Percentiles rank a stretch among this genome's conserved stretches.
phyloP scores from a whole-genome alignment of 2,888 invertebrate genomes.

The Clanis bilineata region DNA sequence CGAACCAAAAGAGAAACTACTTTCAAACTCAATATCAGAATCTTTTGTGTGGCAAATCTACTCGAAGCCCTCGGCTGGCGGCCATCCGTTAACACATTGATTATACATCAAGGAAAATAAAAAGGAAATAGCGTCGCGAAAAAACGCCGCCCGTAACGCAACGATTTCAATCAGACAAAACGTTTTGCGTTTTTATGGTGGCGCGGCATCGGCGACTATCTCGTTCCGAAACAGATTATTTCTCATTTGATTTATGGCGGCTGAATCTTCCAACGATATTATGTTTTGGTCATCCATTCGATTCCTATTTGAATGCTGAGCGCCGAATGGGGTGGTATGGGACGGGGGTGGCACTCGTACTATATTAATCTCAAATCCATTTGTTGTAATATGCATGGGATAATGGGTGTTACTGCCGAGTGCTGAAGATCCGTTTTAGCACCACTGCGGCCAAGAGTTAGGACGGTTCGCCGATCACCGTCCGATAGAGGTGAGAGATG shows the following conservation, averaged over 20 bases:
- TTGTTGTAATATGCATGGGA: conserved; percentile 77
- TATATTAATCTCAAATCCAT: conserved; percentile 83
- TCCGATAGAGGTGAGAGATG: conserved; percentile 82
- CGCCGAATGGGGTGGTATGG: conserved; percentile 78
- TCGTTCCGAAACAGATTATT: conserved; percentile 83
- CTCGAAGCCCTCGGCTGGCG: conserved; percentile 66
- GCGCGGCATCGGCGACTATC: conserved; percentile 76
- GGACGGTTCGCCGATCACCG: conserved; percentile 77
- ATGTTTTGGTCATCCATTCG: conserved; percentile 83
- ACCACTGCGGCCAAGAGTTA: conserved; percentile 66
- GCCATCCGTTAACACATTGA: conserved; percentile 81
- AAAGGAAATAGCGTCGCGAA: conserved; percentile 74
- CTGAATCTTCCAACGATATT: conserved; percentile 81
- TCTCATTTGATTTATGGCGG: conserved; percentile 83
- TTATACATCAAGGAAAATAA: conserved; percentile 81
- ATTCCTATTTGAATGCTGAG: conserved; percentile 82
- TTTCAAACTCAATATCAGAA: conserved; percentile 80
- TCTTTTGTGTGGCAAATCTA: conserved; percentile 81
- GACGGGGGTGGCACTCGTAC: conserved; percentile 79
- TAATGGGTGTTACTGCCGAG: conserved; percentile 52
- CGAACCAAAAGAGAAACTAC: conserved; percentile 75
- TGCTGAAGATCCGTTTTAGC: conserved; percentile 65
- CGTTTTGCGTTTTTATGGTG: conserved; percentile 81
- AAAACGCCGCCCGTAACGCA: conserved; percentile 67
- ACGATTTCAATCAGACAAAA: conserved; percentile 82